Evolutionary conservation across 2,797 vertebrate genomes (phyloP), one percentile per base, ranked within the genome.

Genomic region (Melanotaenia trifasciata): DNA sequence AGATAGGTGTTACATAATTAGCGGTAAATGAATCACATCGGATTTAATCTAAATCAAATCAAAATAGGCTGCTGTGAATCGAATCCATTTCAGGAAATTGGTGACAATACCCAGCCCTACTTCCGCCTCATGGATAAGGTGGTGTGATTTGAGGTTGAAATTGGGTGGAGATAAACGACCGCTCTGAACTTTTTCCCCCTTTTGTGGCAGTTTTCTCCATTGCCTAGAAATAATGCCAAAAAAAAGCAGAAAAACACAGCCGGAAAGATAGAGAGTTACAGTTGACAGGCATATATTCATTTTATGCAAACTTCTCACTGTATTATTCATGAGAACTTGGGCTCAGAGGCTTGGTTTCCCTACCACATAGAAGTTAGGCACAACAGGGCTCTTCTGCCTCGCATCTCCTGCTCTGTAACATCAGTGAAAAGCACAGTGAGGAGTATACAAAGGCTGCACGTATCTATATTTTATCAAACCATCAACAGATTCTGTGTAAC

Each of bases 381-480:
- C 50, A 65, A 35, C 10, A 33, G 43, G 20, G 33, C n/a, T 58
- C 7, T 69, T 24, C 35, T 43, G 33, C 64, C 32, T 6, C 58
- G 32, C 10, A 14, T 69, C 56, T 56, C 38, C 7, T 54, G 33
- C 33, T 65, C 72, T 11, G 28, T 72, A 64, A n/a, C 58, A 32
- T 67, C 51, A 54, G 11, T 45, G 59, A 72, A 62, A 36, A 32
- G 58, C 70, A n/a, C 54, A 36, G 58, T 32, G 35, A 14, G 6
- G 1, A 35, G 35, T 24, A 35, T 51, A 22, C 32, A 36, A 66
- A 58, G 32, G 11, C 62, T 47, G 56, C 61, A 40, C 13, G 72
- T 72, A 57, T 71, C 61, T 58, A 54, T 64, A 32, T 81, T 74
- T 80, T 35, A 66, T 72, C 51, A 12, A 0, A 24, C 47, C 53